Base-by-base conservation (phyloP, 2,888 invertebrate species). In the Microctonus hyperodae region DNA sequence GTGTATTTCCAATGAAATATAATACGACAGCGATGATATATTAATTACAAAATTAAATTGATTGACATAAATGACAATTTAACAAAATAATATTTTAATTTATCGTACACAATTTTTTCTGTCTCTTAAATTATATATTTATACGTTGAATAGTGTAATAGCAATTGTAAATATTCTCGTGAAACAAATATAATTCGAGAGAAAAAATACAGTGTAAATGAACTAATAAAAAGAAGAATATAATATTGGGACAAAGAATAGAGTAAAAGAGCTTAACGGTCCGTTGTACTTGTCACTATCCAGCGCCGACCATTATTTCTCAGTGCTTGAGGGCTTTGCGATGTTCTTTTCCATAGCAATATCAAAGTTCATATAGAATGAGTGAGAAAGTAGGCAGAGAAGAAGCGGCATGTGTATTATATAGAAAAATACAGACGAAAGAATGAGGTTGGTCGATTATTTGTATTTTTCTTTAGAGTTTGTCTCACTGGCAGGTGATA, bases 261-360 rank as follows among this genome's bases (percentile, higher is more conserved):
- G 37, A 58, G 58, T 58, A 40, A 23, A 23, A 23, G 40, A 23
- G 58, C 37, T 58, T 58, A 58, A 37, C 58, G 23, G 37, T 37
- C 58, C 40, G 13, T 13, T 37, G 23, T 37, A 23, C 56, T 56
- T 7, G n/a, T 22, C 22, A 56, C 56, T 56, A 56, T 56, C 31
- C 56, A 56, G 16, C 33, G 33, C 33, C n/a, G 20, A 31, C 56
- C 56, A 56, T 56, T 56, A 56, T 56, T 20, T 16, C 16, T 4
- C 44, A 44, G 16, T 44, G 44, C 44, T 44, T 44, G 16, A n/a
- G 44, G 44, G 44, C 44, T 44, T 44, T 9, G 6, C 16, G 16
- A 44, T 44, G 44, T 44, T 44, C 44, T 44, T 44, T 44, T 44
- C 44, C 7, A 44, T 16, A 16, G 44, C 7, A 16, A 44, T 44